Evolutionary conservation across 2,888 invertebrate genomes (phyloP).

Genomic region (Phania funesta): DNA sequence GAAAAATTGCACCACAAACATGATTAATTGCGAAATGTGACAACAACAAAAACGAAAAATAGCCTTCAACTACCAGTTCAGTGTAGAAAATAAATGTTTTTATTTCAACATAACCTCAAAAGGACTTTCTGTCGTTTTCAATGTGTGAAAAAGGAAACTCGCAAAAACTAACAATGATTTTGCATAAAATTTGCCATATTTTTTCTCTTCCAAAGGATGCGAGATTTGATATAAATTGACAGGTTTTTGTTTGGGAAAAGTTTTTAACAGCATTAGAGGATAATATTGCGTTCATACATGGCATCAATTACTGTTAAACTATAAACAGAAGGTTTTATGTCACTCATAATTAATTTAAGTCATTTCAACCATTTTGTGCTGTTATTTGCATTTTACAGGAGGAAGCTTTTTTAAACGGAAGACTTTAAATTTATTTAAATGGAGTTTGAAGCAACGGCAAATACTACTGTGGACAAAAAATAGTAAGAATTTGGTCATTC

Average conservation of each 20-base stretch:
- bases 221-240: constrained; percentile 54
- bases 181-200: constrained; percentile 20
- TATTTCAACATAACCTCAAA: constrained; percentile 53
- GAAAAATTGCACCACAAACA: constrained; percentile 42
- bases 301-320: constrained; percentile 14
- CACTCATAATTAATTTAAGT: constrained; percentile 11
- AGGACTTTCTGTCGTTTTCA: constrained; percentile 48
- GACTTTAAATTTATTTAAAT: too few species aligned
- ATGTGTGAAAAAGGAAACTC: constrained; percentile 7
- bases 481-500: too few species aligned
- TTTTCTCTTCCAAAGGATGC: background rate
- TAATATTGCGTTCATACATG: background rate
- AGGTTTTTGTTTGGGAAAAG: constrained; percentile 1
- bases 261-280: background rate
- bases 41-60: background rate
- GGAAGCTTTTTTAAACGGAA: too few species aligned
- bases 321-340: constrained; percentile 1
- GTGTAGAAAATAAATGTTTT: background rate
- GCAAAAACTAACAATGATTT: constrained; percentile 29
- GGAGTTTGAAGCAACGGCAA: too few species aligned
- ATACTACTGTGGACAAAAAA: too few species aligned
- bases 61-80: background rate
- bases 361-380: background rate
- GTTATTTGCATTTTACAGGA: too few species aligned
- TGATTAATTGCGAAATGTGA: constrained; percentile 44